Conservation (phyloP, 2,888 invertebrate species). For the Ceramica pisi region DNA sequence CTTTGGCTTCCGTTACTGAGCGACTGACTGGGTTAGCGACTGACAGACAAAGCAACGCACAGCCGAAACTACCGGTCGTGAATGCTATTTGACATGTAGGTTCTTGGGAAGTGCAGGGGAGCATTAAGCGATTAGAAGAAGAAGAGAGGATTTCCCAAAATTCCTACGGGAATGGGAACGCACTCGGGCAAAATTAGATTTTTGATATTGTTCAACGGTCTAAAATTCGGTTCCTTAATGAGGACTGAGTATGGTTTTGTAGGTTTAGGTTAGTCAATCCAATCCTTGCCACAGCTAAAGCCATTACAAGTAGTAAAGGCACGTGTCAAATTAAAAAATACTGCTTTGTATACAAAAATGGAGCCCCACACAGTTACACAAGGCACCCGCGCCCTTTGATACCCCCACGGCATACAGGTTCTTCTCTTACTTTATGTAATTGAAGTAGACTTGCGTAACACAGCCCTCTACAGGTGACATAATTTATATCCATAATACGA, state of each 20-base stretch:
- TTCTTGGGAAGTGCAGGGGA: too few relatives aligned
- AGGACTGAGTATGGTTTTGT: not conserved
- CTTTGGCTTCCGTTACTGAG: too few relatives aligned
- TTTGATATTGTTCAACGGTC: not conserved
- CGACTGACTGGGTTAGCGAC: too few relatives aligned
- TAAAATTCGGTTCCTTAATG: too few relatives aligned
- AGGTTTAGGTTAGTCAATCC: not conserved
- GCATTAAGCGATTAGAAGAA: too few relatives aligned
- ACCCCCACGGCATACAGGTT: conserved; percentile 43
- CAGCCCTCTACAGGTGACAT: conserved; percentile 72
- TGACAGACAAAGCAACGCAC: too few relatives aligned
- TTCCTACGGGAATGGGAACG: too few relatives aligned
- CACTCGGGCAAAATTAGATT: not conserved
- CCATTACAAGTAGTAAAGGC: conserved; percentile 3
- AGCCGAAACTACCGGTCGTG: too few relatives aligned
- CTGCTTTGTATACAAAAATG: conserved; percentile 16
- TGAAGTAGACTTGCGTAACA: conserved; percentile 73
- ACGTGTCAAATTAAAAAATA: conserved; percentile 49
- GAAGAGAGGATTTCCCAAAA: too few relatives aligned
- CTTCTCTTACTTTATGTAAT: conserved; percentile 75
- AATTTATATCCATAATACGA: conserved; percentile 71
- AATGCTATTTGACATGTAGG: too few relatives aligned
- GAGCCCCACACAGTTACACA: conserved; percentile 19
- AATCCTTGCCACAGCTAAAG: conserved; percentile 5
- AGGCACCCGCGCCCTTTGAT: conserved; percentile 35